These are phyloP conservation scores for Pseudolaguvia tuberculata DNA, from an alignment of 2,113 vertebrate genomes.

Conservation along the genomic window DNA sequence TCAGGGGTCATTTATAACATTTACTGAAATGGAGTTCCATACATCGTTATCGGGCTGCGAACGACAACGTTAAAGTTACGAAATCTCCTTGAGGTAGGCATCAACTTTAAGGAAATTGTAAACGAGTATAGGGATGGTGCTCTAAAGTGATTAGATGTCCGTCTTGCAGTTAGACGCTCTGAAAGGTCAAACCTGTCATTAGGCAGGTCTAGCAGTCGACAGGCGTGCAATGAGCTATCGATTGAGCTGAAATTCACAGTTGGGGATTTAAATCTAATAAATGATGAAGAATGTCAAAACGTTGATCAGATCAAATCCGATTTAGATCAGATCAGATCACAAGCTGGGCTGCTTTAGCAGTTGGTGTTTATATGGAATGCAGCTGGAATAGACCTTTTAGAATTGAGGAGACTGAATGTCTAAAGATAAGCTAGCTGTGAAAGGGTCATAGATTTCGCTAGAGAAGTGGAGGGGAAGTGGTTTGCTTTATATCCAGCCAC, in stretches of 20 bases:
- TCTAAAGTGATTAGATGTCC: conserved; percentile 44
- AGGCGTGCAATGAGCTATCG: conserved; percentile 46
- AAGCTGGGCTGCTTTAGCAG: conserved; percentile 12
- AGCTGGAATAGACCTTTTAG: conserved; percentile 4
- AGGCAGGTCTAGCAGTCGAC: conserved; percentile 34
- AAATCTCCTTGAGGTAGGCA: conserved; percentile 13
- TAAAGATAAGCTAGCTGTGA: not conserved
- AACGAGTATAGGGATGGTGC: conserved; percentile 28
- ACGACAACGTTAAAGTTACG: conserved; percentile 32
- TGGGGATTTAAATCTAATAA: conserved; percentile 38
- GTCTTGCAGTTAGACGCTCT: conserved; percentile 44
- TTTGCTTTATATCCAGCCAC: not conserved
- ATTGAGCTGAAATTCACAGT: conserved; percentile 42
- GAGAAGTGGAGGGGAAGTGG: not conserved
- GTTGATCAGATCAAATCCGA: conserved; percentile 18
- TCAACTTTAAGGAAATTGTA: not conserved
- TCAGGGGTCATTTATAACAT: conserved; percentile 7
- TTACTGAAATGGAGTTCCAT: conserved; percentile 15
- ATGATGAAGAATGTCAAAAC: conserved; percentile 48
- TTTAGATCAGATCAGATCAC: conserved; percentile 10
- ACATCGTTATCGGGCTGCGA: conserved; percentile 1
- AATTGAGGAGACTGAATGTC: not conserved
- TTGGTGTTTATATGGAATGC: not conserved
- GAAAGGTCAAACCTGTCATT: conserved; percentile 54
- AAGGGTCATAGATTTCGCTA: not conserved